Evolutionary conservation across 2,113 vertebrate species (phyloP), one percentile per base, ranked within the genome.

Genomic region (Urocitellus parryii): DNA sequence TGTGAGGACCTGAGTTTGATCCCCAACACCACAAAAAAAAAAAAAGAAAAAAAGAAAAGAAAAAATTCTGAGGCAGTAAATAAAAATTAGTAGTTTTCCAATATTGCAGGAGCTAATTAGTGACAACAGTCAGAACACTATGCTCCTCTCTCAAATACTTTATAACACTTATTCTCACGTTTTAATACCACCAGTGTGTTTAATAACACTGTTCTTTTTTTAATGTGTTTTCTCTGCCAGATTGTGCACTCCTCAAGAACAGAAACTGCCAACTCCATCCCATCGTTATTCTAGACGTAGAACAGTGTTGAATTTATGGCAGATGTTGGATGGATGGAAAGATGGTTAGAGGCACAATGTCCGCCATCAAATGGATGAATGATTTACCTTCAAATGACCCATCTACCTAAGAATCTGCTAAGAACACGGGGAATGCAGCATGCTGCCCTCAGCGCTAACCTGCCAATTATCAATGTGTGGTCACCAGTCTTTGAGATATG

Each of bases 31-130:
- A 76, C 25, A n/a, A 24, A 70, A n/a, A 56, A 70, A 25, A 25
- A n/a, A 24, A 45, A 42, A 42, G 42, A 45, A 45, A 45, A n/a
- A 24, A 70, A n/a, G 39, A 70, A 25, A 25, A n/a, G 18, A 72
- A 70, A 34, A 48, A 72, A 87, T 68, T 81, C 53, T 95, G 51
- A 90, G 24, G 25, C 42, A 73, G 29, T 78, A 93, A 95, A 91
- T 88, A 91, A 83, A 91, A 92, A 53, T 63, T 39, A 70, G 8
- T 70, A 29, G 12, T 79, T 76, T 94, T 67, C 61, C 37, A 85
- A 17, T 58, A 25, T 39, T 68, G 53, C 18, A 77, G 29, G 29
- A 51, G 53, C 18, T 5, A 37, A 39, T 53, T 25, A 10, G 8
- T 27, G 68, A 77, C 51, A 63, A 24, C 34, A 73, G 39, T 34